Evolutionary conservation across 2,888 invertebrate species (phyloP).

Genomic region (Melolontha melolontha): DNA sequence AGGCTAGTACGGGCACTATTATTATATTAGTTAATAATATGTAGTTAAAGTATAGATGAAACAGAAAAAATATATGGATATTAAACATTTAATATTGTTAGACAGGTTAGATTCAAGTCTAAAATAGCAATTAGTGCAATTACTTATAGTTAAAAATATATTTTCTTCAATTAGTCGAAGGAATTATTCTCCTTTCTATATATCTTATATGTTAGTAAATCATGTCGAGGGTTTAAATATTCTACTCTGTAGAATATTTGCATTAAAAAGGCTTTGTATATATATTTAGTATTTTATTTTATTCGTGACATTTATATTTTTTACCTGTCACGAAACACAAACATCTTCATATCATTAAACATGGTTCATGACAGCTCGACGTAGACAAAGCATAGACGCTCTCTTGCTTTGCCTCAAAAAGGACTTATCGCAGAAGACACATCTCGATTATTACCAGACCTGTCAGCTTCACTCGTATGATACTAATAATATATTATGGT

Average conservation of each 20-base stretch:
- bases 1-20: too few relatives aligned
- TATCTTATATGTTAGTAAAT: not conserved
- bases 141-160: not conserved
- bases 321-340: slow-evolving; percentile 28
- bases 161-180: not conserved
- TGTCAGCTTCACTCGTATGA: not conserved
- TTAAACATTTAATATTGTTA: too few relatives aligned
- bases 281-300: slow-evolving; percentile 1
- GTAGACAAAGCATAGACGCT: slow-evolving; percentile 8
- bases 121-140: too few relatives aligned
- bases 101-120: too few relatives aligned
- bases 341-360: slow-evolving; percentile 31
- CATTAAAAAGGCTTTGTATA: not conserved
- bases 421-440: slow-evolving; percentile 21
- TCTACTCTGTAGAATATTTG: not conserved
- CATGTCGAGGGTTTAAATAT: not conserved
- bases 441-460: slow-evolving; percentile 22
- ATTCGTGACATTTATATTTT: slow-evolving; percentile 21
- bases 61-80: too few relatives aligned
- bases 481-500: slow-evolving; percentile 5
- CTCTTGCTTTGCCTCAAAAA: not conserved
- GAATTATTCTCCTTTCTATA: too few relatives aligned
- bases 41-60: too few relatives aligned
- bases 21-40: too few relatives aligned
- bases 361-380: slow-evolving; percentile 14